Percentiles rank a stretch among this genome's conserved stretches.
Conservation (phyloP, 2,113 vertebrate genomes). For the Caretta caretta region DNA sequence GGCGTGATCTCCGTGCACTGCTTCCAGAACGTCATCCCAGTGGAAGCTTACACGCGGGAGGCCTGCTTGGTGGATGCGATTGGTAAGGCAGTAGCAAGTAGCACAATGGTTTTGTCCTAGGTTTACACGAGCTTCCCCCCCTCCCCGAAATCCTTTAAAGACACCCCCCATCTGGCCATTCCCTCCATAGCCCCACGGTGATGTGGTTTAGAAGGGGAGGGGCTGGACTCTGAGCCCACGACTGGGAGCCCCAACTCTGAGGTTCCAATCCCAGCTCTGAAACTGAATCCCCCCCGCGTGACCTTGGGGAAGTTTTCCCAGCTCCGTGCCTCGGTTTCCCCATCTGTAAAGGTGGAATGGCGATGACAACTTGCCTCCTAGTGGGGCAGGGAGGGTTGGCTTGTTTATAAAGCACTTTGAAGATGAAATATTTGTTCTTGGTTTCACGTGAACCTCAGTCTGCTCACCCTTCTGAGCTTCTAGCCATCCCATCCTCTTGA, state of each 20-base stretch:
- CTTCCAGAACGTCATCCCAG: conserved; percentile 90
- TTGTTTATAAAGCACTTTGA: background rate
- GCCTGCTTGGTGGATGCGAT: conserved; percentile 92
- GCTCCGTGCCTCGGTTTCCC: background rate
- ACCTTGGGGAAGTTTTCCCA: background rate
- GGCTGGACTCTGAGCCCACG: background rate
- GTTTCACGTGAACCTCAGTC: background rate
- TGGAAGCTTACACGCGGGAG: conserved; percentile 92
- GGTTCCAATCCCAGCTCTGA: background rate
- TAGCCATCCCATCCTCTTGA: background rate
- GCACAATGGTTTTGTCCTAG: background rate
- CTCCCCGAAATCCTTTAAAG: background rate
- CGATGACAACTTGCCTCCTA: background rate
- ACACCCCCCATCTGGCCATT: background rate
- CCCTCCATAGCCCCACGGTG: background rate
- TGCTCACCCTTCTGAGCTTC: background rate
- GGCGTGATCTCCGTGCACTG: conserved; percentile 92
- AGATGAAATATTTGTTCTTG: background rate
- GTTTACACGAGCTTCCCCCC: background rate
- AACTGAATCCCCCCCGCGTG: background rate
- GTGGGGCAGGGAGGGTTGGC: background rate
- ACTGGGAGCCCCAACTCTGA: background rate
- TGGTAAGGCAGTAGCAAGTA: conserved; percentile 75
- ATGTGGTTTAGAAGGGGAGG: background rate
- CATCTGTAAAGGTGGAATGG: background rate